Base-by-base conservation (phyloP, 64 coral and sea anemone genomes). In the Dendronephthya gigantea region DNA sequence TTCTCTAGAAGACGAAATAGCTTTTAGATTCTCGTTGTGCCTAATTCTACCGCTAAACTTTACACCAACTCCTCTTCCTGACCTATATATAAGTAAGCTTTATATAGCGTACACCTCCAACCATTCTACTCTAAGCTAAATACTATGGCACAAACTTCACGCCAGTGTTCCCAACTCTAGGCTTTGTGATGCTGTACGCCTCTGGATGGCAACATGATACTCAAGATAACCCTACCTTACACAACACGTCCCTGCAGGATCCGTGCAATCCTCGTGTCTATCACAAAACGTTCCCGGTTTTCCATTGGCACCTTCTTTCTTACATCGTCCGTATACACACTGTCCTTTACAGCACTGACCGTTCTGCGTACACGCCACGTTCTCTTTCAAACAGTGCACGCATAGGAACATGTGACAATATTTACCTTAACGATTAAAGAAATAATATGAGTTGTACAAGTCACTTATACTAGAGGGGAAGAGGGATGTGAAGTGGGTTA, bases 391-490 rank as follows among this genome's bases (percentile, higher is more conserved):
- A 76, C 95, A 98, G 65, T 98, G 95, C 34, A 98, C 95, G 39
- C 95, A 98, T 23, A 98, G 90, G 50, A 98, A 98, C 95, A 98
- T 98, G 82, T 98, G 95, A 50, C 95, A 98, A 37, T 98, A 98
- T 43, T 81, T 91, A 22, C 84, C 95, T 98, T 49, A 48, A 85
- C 36, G 32, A 74, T 2, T 25, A 74, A 62, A 62, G 19, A n/a
- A 2, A 23, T 62, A 62, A 52, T 16, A 8, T n/a, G n/a, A n/a
- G n/a, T n/a, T n/a, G n/a, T n/a, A n/a, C n/a, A n/a, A n/a, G n/a
- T n/a, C n/a, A n/a, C n/a, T n/a, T n/a, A n/a, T n/a, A n/a, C n/a
- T n/a, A n/a, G n/a, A n/a, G n/a, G n/a, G n/a, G n/a, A n/a, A n/a
- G n/a, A n/a, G n/a, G n/a, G n/a, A n/a, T n/a, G n/a, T n/a, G n/a